Percentiles rank a stretch among this genome's conserved stretches.
Conservation (phyloP, 2,888 invertebrate genomes). For the Polyploca ridens region DNA sequence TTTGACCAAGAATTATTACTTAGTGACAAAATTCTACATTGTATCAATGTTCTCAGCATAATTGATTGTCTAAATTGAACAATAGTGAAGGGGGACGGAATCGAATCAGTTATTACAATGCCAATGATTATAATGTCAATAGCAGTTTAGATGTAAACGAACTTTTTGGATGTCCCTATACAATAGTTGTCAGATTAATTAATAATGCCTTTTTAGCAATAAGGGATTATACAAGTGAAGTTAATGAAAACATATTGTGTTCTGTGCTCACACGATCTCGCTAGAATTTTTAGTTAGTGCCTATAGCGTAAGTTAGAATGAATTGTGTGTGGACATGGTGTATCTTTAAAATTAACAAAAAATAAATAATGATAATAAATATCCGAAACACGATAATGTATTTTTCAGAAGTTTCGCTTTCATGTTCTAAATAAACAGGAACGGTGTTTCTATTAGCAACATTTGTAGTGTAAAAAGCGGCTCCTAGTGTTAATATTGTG, state of each 20-base stretch:
- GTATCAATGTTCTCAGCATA: constrained; percentile 41
- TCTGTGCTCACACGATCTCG: constrained; percentile 83
- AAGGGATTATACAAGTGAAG: constrained; percentile 67
- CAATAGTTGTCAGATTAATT: constrained; percentile 62
- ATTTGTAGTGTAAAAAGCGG: constrained; percentile 56
- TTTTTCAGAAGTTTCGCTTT: constrained; percentile 55
- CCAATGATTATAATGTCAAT: constrained; percentile 54
- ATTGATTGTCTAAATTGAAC: constrained; percentile 27
- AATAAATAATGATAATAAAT: constrained; percentile 4
- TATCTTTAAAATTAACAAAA: constrained; percentile 38
- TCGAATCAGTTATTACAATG: constrained; percentile 35
- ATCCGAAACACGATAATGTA: constrained; percentile 45
- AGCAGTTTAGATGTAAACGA: constrained; percentile 51
- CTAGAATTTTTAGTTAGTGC: constrained; percentile 83
- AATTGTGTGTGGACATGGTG: constrained; percentile 63
- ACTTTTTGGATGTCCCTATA: constrained; percentile 70
- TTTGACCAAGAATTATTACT: constrained; percentile 15
- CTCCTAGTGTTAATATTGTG: constrained; percentile 50
- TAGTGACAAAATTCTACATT: constrained; percentile 18
- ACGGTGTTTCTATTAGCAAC: constrained; percentile 56
- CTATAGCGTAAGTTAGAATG: constrained; percentile 77
- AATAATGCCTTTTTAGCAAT: constrained; percentile 74
- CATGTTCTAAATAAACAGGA: constrained; percentile 36
- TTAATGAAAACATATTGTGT: constrained; percentile 64
- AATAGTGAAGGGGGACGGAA: not conserved